Conservation (phyloP, 2,113 vertebrate genomes). For the Vicugna pacos region DNA sequence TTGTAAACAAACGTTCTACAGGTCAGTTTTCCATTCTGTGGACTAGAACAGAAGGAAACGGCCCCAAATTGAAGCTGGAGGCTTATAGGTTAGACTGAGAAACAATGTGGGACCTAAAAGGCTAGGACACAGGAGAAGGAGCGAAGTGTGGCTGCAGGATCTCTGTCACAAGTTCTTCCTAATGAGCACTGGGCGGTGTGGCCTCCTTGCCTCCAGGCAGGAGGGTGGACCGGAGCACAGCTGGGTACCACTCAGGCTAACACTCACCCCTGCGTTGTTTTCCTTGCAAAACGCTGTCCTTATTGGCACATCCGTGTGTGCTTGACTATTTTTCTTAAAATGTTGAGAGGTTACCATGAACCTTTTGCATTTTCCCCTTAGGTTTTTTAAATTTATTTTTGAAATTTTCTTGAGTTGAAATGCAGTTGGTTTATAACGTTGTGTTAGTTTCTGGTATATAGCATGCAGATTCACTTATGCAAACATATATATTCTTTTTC, state of each 20-base stretch:
- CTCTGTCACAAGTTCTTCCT: background rate
- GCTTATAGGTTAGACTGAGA: background rate
- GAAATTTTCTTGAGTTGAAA: background rate
- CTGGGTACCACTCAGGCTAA: background rate
- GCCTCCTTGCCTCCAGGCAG: background rate
- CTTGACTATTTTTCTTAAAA: background rate
- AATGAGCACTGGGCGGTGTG: background rate
- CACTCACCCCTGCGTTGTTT: background rate
- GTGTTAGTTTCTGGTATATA: background rate
- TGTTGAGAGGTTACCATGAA: background rate
- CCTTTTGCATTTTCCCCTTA: background rate
- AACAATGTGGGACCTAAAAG: background rate
- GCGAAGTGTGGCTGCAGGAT: background rate
- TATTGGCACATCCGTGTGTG: background rate
- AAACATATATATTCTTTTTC: background rate
- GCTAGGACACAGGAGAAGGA: background rate
- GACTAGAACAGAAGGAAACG: background rate
- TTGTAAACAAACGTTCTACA: background rate
- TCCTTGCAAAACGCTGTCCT: background rate
- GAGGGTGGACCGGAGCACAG: background rate
- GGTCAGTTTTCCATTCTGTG: background rate
- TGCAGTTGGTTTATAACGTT: background rate
- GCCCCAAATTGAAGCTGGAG: background rate
- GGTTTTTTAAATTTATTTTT: no score
- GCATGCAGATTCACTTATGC: background rate